Conservation (phyloP, 2,113 vertebrate genomes). For the Condylura cristata region DNA sequence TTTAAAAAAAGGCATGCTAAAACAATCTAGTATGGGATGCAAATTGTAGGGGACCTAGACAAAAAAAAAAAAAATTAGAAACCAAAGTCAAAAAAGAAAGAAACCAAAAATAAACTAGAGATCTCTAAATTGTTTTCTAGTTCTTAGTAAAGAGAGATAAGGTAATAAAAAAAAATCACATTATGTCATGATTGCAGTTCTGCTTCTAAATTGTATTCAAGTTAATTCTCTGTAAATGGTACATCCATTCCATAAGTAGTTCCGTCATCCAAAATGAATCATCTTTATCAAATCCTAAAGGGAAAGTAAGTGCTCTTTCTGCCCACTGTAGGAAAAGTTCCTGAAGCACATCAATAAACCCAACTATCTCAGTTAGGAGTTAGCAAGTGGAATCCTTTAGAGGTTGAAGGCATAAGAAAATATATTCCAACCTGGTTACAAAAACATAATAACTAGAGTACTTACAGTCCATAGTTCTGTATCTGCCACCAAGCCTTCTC, state of each 20-base stretch:
- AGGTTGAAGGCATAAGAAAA: neutral
- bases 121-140: slow-evolving; percentile 19
- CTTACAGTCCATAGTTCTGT: neutral
- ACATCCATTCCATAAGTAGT: neutral
- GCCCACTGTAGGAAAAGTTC: slow-evolving; percentile 3
- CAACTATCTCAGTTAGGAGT: neutral
- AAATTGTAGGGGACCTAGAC: neutral
- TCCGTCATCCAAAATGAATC: slow-evolving; percentile 50
- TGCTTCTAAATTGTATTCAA: slow-evolving; percentile 37
- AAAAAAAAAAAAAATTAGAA: slow-evolving; percentile 59
- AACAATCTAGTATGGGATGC: neutral
- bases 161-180: slow-evolving; percentile 2
- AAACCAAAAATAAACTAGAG: neutral
- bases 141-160: slow-evolving; percentile 38
- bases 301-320: neutral
- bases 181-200: neutral
- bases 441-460: neutral
- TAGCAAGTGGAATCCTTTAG: neutral
- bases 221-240: slow-evolving; percentile 53
- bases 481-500: neutral
- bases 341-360: neutral
- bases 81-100: slow-evolving; percentile 6
- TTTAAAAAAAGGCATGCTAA: neutral
- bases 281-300: slow-evolving; percentile 39
- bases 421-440: neutral